Base-by-base conservation (phyloP, 2,888 invertebrate genomes). In the Calameuta filiformis region DNA sequence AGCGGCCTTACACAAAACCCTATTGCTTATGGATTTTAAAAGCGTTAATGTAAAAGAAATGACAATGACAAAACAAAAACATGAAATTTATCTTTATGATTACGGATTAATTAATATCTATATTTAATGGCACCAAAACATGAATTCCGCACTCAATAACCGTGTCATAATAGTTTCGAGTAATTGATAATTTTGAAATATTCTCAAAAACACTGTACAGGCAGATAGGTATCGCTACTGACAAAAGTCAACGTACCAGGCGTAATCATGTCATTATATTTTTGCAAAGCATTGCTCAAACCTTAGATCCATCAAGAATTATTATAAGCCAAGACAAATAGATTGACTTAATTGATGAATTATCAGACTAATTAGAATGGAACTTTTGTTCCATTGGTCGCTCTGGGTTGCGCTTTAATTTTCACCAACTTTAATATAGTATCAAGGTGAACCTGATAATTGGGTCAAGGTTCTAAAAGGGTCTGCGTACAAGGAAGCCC, bases 381-480 rank as follows among this genome's bases (percentile, higher is more conserved):
- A 2, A 56, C 9, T 56, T 15, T 56, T 56, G 6, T 56, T 23
- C 23, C 2, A 23, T 23, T 15, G 56, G 23, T 23, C 2, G 23
- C 56, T 56, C 23, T 56, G 9, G 56, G 23, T 56, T 56, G 23
- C 56, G 56, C 56, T 56, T 56, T 23, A 56, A 56, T 56, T 23
- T 23, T 6, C 23, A 56, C 56, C 9, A 56, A 56, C 56, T 56
- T 23, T 56, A 79, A 82, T 79, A 75, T 79, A 76, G 75, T 75
- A 68, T 69, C 81, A 84, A 83, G 81, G 81, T 82, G 76, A 76
- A 15, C 30, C 40, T 9, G 73, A 34, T 75, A 83, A 81, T 79
- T 79, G 77, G 83, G 85, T 81, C 85, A 85, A 85, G 85, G 85
- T 76, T 78, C 35, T 68, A 73, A 77, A 31, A 76, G 73, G 76